Percentiles rank a stretch among this genome's conserved stretches.
Evolutionary conservation across 2,888 invertebrate species (phyloP).

Genomic region (Actias luna): DNA sequence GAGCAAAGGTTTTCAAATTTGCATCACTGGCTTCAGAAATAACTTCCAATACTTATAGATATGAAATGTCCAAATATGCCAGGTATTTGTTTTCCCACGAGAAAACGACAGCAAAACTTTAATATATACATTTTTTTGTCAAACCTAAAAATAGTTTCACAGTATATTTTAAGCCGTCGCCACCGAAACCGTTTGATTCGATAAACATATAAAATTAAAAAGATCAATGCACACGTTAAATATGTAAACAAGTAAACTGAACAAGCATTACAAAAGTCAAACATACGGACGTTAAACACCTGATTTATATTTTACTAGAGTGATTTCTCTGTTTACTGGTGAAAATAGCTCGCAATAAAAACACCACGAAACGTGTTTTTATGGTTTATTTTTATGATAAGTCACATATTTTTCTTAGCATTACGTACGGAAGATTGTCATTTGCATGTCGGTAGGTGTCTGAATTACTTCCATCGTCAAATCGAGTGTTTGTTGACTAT

Average conservation of each 20-base stretch:
- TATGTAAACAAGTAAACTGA: not conserved
- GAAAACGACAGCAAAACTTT: not conserved
- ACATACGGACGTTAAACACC: slow-evolving; percentile 13
- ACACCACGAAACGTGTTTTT: not conserved
- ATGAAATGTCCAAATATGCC: no score
- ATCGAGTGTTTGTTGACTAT: not conserved
- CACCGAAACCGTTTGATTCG: not conserved
- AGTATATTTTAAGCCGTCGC: not conserved
- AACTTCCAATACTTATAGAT: no score
- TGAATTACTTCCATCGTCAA: not conserved
- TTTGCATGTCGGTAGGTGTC: not conserved
- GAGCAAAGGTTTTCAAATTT: no score
- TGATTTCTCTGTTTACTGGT: slow-evolving; percentile 21
- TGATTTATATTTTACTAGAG: slow-evolving; percentile 25
- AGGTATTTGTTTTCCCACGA: no score
- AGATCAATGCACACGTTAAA: slow-evolving; percentile 3
- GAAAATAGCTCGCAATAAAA: slow-evolving; percentile 34
- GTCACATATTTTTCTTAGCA: not conserved
- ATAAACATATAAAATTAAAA: not conserved
- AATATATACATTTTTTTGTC: not conserved
- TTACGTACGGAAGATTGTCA: not conserved
- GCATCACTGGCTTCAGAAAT: no score
- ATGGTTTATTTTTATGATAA: not conserved
- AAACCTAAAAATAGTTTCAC: not conserved
- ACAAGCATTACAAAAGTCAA: slow-evolving; percentile 12